phyloP scores from a whole-genome alignment of 1,140 invertebrate genomes.

The Stenopsyche tienmushanensis region DNA sequence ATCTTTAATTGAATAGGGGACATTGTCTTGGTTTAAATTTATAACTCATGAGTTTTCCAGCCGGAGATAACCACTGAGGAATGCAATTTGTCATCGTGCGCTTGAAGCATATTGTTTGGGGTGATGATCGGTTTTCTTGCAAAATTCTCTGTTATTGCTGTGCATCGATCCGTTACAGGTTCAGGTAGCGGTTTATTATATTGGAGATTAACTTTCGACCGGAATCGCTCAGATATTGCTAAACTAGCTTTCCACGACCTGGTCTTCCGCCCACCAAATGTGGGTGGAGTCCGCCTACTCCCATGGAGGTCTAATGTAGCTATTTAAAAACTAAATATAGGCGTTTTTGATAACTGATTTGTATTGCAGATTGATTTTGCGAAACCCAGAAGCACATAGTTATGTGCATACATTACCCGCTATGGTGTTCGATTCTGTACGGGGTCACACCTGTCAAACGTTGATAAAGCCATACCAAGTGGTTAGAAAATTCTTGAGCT shows the following conservation, averaged over 20 bases:
- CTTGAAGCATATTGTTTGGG: too few species aligned
- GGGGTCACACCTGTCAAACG: too few species aligned
- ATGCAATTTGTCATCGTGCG: too few species aligned
- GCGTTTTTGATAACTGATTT: neutral
- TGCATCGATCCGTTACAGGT: neutral
- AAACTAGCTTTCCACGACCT: conserved; percentile 20
- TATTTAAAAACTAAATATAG: neutral
- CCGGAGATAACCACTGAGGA: too few species aligned
- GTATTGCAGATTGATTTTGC: neutral
- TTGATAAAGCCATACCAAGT: too few species aligned
- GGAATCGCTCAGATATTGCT: conserved; percentile 15
- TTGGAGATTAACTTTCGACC: conserved; percentile 15
- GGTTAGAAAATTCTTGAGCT: too few species aligned
- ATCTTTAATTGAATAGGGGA: too few species aligned
- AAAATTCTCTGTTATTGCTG: neutral
- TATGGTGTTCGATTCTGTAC: too few species aligned
- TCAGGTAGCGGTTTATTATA: conserved; percentile 8
- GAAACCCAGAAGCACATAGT: neutral
- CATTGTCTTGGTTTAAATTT: too few species aligned
- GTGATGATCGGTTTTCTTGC: too few species aligned
- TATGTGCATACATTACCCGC: neutral
- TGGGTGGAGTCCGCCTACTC: conserved; percentile 17
- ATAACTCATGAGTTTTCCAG: too few species aligned
- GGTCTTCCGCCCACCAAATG: conserved; percentile 5
- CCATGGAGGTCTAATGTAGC: neutral